Percentiles rank a stretch among this genome's conserved stretches.
phyloP scores from a whole-genome alignment of 2,888 invertebrate genomes.

The Coronaproctus castanopsis region DNA sequence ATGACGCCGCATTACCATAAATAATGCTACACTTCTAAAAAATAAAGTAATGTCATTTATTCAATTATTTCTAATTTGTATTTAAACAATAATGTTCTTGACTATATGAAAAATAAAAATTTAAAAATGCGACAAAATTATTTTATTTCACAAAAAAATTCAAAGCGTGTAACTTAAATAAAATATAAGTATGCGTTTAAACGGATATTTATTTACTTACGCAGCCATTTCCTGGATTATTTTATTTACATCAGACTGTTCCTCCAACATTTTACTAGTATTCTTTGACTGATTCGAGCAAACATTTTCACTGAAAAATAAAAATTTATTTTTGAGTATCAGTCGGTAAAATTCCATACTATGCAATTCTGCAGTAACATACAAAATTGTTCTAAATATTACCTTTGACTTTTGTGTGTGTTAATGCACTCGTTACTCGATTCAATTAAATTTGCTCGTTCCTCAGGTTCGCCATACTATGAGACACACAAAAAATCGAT shows the following conservation, averaged over 20 bases:
- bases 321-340: not conserved
- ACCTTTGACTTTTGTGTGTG: slow-evolving; percentile 7
- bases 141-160: too few species aligned
- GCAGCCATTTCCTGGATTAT: slow-evolving; percentile 78
- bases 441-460: slow-evolving; percentile 9
- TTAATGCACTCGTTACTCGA: slow-evolving; percentile 3
- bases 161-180: not conserved
- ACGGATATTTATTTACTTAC: slow-evolving; percentile 33
- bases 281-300: slow-evolving; percentile 1
- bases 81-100: not conserved
- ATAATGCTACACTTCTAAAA: too few species aligned
- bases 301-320: slow-evolving; percentile 5
- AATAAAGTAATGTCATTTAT: too few species aligned
- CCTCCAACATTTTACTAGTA: slow-evolving; percentile 61
- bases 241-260: slow-evolving; percentile 72
- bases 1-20: too few species aligned
- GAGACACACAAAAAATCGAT: not conserved
- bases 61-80: not conserved
- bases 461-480: slow-evolving; percentile 10
- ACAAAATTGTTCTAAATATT: not conserved
- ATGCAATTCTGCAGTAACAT: not conserved
- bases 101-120: slow-evolving; percentile 8
- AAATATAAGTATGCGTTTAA: not conserved
- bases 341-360: too few species aligned
- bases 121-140: too few species aligned